Conservation (phyloP, 2,113 vertebrate species). For the Amphiprion ocellaris region DNA sequence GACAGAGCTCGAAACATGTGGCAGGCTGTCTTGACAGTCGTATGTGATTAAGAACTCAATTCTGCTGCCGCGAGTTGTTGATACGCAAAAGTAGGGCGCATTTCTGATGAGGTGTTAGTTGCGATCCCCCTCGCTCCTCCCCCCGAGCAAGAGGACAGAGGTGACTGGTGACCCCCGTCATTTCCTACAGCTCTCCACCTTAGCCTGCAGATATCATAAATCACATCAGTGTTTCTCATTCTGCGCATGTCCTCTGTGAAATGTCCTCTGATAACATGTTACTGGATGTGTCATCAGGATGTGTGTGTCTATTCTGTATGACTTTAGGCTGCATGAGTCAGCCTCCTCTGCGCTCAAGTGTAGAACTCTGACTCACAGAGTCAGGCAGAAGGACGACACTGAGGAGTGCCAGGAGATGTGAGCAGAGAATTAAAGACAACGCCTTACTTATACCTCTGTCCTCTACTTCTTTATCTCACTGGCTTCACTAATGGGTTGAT, state of each 20-base stretch:
- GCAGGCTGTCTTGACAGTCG: constrained; percentile 5
- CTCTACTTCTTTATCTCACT: constrained; percentile 13
- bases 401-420: constrained; percentile 25
- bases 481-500: constrained; percentile 22
- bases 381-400: constrained; percentile 14
- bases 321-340: constrained; percentile 68
- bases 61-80: neutral
- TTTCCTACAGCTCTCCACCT: constrained; percentile 40
- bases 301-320: constrained; percentile 22
- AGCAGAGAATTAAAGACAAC: constrained; percentile 21
- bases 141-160: constrained; percentile 22
- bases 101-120: constrained; percentile 28
- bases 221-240: constrained; percentile 45
- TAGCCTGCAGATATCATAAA: constrained; percentile 60
- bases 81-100: constrained; percentile 2
- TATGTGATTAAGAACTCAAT: constrained; percentile 7
- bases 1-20: constrained; percentile 12
- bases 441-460: neutral
- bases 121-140: neutral
- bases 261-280: constrained; percentile 59
- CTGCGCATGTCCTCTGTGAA: constrained; percentile 47
- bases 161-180: constrained; percentile 39
- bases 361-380: constrained; percentile 49
- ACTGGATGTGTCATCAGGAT: constrained; percentile 62
- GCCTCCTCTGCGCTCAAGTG: constrained; percentile 36